A percentile compares a stretch with the other conserved stretches of the same genome.
phyloP scores from a whole-genome alignment of 1,140 invertebrate genomes.

The Phthorimaea operculella region DNA sequence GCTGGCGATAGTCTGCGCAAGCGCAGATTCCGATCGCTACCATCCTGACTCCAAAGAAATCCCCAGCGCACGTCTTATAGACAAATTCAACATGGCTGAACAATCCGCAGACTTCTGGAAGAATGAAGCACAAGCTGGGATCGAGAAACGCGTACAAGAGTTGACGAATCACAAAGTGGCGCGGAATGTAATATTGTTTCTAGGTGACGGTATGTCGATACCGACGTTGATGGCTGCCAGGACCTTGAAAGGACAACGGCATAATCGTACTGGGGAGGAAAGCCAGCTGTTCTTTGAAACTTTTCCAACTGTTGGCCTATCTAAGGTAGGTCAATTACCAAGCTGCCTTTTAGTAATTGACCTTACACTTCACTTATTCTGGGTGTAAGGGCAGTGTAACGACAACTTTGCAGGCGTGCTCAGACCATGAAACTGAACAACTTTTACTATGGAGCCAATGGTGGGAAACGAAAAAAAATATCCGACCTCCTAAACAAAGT shows the following conservation, averaged over 20 bases:
- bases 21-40: background rate
- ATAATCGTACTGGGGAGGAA: background rate
- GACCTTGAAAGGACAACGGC: constrained; percentile 55
- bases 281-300: background rate
- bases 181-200: constrained; percentile 4
- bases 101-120: background rate
- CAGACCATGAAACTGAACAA: too few relatives aligned
- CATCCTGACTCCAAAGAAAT: background rate
- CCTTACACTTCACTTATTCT: too few relatives aligned
- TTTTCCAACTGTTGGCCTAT: background rate
- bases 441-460: too few relatives aligned
- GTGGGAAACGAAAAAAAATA: too few relatives aligned
- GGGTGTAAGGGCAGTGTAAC: too few relatives aligned
- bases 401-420: too few relatives aligned
- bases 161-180: background rate
- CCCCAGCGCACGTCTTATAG: background rate
- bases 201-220: constrained; percentile 19
- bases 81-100: background rate
- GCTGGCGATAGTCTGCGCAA: background rate
- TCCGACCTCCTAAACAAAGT: too few relatives aligned
- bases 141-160: background rate
- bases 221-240: constrained; percentile 46
- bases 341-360: too few relatives aligned
- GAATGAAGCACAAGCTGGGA: background rate
- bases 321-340: constrained; percentile 5